Evolutionary conservation across 2,113 vertebrate genomes (phyloP).

Genomic region (Suncus etruscus): DNA sequence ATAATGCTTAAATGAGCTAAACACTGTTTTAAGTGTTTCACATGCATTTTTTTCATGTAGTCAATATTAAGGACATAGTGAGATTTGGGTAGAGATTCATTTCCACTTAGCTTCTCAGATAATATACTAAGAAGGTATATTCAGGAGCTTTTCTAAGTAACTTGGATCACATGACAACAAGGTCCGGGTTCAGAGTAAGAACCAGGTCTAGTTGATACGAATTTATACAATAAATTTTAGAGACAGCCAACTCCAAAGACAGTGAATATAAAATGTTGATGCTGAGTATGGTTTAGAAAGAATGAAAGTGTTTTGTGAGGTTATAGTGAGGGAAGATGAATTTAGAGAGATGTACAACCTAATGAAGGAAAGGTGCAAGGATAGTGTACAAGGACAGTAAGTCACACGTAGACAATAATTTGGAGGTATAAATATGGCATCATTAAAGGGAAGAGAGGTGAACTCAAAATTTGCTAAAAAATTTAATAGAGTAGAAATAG

Average conservation of each 20-base stretch:
- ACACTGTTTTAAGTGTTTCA: slow-evolving; percentile 34
- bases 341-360: background rate
- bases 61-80: background rate
- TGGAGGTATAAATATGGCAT: background rate
- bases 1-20: slow-evolving; percentile 18
- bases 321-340: background rate
- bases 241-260: background rate
- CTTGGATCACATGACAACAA: slow-evolving; percentile 36
- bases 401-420: background rate
- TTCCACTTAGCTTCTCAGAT: background rate
- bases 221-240: background rate
- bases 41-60: slow-evolving; percentile 39
- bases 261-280: background rate
- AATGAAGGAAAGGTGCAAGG: background rate
- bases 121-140: slow-evolving; percentile 53
- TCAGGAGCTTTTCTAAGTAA: slow-evolving; percentile 12
- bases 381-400: background rate
- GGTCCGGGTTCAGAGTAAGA: background rate
- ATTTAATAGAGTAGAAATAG: too few species aligned
- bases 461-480: background rate
- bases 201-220: background rate
- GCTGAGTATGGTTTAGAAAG: background rate
- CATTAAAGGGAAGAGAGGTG: background rate
- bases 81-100: background rate
- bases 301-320: background rate